Evolutionary conservation across 2,888 invertebrate species (phyloP), one percentile per base, ranked within the genome.

Genomic region (Odontothrips loti): DNA sequence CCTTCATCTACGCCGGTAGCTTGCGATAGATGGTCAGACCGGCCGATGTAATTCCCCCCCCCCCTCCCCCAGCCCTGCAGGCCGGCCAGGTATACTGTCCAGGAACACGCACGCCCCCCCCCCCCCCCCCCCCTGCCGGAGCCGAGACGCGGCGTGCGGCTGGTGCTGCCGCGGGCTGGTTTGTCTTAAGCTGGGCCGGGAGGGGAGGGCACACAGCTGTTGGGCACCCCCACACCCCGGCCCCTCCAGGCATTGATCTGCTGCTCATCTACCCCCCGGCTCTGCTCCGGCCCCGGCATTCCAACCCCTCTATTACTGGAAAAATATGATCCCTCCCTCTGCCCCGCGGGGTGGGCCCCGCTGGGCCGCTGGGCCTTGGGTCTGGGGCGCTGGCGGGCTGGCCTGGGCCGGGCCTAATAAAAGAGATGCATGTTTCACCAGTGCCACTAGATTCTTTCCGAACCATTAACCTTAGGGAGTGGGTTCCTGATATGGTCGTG

Each of bases 391-490:
- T 17, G 63, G n/a, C 20, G n/a, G 17, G n/a, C 20, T 1, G 63
- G 63, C n/a, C n/a, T n/a, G 27, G 23, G 23, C 10, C 23, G 23
- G 27, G 68, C 68, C 68, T 75, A 75, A 75, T 75, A 75, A 75
- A 75, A 75, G 68, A 75, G 68, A 75, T 75, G 68, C 68, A 75
- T 75, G 68, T 75, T 75, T 75, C 68, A 75, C 68, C 68, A 75
- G 68, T 27, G 68, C 68, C 68, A 75, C 68, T 75, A 75, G 68
- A 75, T 75, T 75, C 68, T 27, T 75, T 75, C 68, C 68, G 23
- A 23, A 27, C 68, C 68, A 75, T 75, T 75, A 75, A 27, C 68
- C 68, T 12, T 10, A 27, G 68, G 68, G 27, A 75, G 23, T 75
- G 23, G 68, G 68, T 75, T 27, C 68, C 68, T 75, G 68, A 75